Percentiles rank a stretch among this genome's conserved stretches.
Conservation (phyloP, 2,888 invertebrate genomes). For the Eilema griseolum region DNA sequence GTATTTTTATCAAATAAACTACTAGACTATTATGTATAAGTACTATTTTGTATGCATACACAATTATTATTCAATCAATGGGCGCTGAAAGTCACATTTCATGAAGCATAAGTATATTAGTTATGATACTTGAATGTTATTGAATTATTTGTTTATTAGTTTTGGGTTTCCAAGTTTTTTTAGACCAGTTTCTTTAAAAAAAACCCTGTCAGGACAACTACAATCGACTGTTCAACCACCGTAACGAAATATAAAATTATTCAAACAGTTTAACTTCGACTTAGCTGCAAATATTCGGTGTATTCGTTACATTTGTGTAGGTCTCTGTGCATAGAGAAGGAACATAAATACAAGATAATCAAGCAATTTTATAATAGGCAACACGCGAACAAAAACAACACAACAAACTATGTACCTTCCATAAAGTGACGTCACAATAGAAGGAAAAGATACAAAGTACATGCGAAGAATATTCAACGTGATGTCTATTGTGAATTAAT, state of each 20-base stretch:
- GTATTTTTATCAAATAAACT: too few relatives aligned
- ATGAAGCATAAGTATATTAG: too few relatives aligned
- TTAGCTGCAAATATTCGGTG: not conserved
- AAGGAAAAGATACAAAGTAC: conserved; percentile 58
- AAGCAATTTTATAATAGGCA: conserved; percentile 49
- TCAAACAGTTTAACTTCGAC: not conserved
- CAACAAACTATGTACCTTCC: conserved; percentile 54
- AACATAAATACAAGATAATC: conserved; percentile 25
- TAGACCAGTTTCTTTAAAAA: too few relatives aligned
- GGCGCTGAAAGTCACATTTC: too few relatives aligned
- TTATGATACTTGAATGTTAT: too few relatives aligned
- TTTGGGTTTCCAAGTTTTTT: too few relatives aligned
- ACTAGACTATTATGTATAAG: too few relatives aligned
- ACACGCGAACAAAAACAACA: conserved; percentile 61
- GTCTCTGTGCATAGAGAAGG: not conserved
- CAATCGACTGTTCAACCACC: not conserved
- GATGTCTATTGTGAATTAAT: conserved; percentile 22
- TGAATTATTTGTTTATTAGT: too few relatives aligned
- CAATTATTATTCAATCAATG: too few relatives aligned
- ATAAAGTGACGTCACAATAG: conserved; percentile 64
- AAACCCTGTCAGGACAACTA: not conserved
- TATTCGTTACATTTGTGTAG: not conserved
- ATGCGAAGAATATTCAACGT: conserved; percentile 54
- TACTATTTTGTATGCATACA: too few relatives aligned
- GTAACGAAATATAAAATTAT: not conserved